Evolutionary conservation across 1,140 invertebrate genomes (phyloP), one percentile per base, ranked within the genome.

Genomic region (Platyscapa corneri): DNA sequence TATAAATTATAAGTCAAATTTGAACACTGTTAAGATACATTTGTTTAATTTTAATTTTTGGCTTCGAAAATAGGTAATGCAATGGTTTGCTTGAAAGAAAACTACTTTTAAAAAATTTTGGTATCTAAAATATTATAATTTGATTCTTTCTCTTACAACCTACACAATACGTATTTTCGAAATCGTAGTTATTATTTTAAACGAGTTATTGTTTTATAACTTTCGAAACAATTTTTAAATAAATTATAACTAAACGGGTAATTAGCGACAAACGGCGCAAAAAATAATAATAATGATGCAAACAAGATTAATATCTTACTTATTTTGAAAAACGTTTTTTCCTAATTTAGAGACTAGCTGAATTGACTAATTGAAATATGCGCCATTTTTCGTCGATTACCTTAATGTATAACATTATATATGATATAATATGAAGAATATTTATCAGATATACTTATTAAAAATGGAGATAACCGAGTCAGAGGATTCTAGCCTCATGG

Each of bases 51-150:
- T 79, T 27, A 80, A 77, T 53, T 49, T 86, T 82, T 70, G 81
- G 83, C 64, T 86, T 83, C 75, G 81, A 86, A 86, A 86, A 83
- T 83, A 79, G 49, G 74, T 70, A 83, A 74, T 83, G 64, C 30
- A 67, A 53, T 53, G 60, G 42, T 32, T 83, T 65, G 34, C 10
- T 18, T 74, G n/a, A 80, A 83, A 83, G 39, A 79, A 79, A 83
- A 75, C 27, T 74, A 79, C 12, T 72, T 86, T 82, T 82, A 77
- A 86, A 86, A 86, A 82, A 74, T 78, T 49, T 78, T 82, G 64
- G 74, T 82, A 86, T 82, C 85, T 86, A 86, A 86, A 86, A 86
- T 86, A 86, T 86, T 82, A 77, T 76, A 77, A 86, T 82, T 75
- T 85, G 30, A 85, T 67, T 82, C 78, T 76, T 77, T 86, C 56